Percentiles rank a stretch among this genome's conserved stretches.
Conservation (phyloP, 1,140 invertebrate species). For the Aphaenogaster floridana region DNA sequence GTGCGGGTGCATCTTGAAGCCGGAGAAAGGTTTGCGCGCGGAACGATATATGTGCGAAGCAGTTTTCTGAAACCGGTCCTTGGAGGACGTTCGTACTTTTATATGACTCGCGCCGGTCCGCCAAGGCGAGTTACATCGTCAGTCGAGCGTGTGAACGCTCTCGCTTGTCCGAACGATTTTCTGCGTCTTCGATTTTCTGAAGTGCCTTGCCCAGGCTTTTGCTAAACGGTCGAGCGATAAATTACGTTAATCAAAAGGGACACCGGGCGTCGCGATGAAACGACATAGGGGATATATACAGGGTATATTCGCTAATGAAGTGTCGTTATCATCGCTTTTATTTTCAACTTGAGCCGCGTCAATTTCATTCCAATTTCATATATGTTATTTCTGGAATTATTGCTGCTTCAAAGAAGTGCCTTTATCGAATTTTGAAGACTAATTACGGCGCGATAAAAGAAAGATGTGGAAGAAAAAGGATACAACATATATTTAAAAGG, state of each 20-base stretch:
- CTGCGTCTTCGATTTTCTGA: slow-evolving; percentile 50
- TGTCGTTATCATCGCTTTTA: neutral
- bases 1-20: slow-evolving; percentile 36
- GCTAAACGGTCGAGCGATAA: slow-evolving; percentile 41
- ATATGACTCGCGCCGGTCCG: slow-evolving; percentile 21
- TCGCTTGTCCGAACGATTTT: slow-evolving; percentile 40
- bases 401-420: neutral
- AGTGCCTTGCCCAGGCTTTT: neutral
- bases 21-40: slow-evolving; percentile 22
- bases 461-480: neutral
- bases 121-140: slow-evolving; percentile 57
- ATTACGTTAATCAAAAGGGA: slow-evolving; percentile 56
- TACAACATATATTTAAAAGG: neutral
- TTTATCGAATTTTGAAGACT: neutral
- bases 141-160: slow-evolving; percentile 51
- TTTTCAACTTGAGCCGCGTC: neutral
- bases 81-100: slow-evolving; percentile 62
- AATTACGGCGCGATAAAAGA: neutral
- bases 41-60: slow-evolving; percentile 14
- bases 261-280: neutral
- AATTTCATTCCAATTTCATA: neutral
- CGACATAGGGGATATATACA: neutral
- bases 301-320: slow-evolving; percentile 26
- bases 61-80: slow-evolving; percentile 70
- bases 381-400: neutral